Base-by-base conservation (phyloP, 2,888 invertebrate genomes). In the Tribolium freemani region DNA sequence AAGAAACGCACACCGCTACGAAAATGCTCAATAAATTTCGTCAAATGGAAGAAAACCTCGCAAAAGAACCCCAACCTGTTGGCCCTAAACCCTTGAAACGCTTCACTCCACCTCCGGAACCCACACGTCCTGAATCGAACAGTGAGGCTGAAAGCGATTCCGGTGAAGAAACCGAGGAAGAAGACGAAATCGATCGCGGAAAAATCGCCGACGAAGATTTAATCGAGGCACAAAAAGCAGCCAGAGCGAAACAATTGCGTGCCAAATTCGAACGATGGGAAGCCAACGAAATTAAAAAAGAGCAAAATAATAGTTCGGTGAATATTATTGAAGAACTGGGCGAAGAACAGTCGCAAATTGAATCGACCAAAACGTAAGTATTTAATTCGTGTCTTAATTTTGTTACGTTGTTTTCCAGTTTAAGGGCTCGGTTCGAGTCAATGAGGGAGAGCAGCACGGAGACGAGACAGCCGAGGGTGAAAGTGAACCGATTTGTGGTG, bases 401-500 rank as follows among this genome's bases (percentile, higher is more conserved):
- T 38, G 16, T 16, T 2, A 38, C n/a, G 1, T 38, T 38, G 46
- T 48, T 73, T 77, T 74, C 69, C 82, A 94, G 94, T 85, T 90
- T 97, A 79, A 92, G 95, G 70, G 94, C 94, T 72, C 92, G 93
- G 83, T 98, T 97, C 86, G 97, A 97, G 86, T 94, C 94, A 72
- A 91, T 97, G 89, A 92, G 93, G 73, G 90, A 90, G 66, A 87
- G 87, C 57, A 86, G 83, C 58, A 86, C 83, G 1, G 88, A 89
- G 57, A 84, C 87, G 74, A 89, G 87, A 70, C 31, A 58, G 38
- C 67, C 66, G 20, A 88, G 90, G 75, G 89, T 91, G 73, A 94
- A 93, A 90, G 95, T 96, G 79, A 95, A 96, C 86, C 89, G 96
- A 89, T 96, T 96, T 90, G 95, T 96, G 91, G 96, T 96, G 87